Conservation (phyloP, 2,113 vertebrate genomes). For the Gasterosteus aculeatus region DNA sequence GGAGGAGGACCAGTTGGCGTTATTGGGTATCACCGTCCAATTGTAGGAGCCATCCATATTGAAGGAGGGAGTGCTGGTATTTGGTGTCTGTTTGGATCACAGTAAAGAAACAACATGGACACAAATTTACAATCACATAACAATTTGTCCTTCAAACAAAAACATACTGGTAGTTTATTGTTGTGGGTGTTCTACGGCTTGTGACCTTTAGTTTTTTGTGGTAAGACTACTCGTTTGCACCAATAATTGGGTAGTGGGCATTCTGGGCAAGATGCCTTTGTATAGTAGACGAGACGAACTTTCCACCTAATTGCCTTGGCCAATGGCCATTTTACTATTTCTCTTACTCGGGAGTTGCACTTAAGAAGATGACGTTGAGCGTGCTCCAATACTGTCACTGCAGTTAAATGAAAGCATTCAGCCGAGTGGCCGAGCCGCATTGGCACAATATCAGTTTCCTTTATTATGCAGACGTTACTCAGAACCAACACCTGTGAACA, state of each 20-base stretch:
- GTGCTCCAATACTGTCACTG: slow-evolving; percentile 9
- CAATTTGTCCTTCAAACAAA: neutral
- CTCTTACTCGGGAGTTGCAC: slow-evolving; percentile 31
- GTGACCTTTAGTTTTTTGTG: neutral
- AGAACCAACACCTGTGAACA: neutral
- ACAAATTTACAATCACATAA: neutral
- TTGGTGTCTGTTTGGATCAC: slow-evolving; percentile 4
- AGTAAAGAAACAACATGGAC: slow-evolving; percentile 29
- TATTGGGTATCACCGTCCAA: neutral
- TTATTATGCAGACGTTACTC: neutral
- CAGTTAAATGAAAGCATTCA: neutral
- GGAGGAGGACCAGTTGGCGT: slow-evolving; percentile 32
- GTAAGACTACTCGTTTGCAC: neutral
- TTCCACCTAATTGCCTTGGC: slow-evolving; percentile 48
- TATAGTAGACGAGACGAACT: slow-evolving; percentile 34
- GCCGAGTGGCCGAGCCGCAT: slow-evolving; percentile 1
- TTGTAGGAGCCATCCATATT: slow-evolving; percentile 63
- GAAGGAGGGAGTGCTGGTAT: neutral
- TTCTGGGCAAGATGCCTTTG: slow-evolving; percentile 34
- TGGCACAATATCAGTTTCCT: neutral
- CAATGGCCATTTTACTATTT: slow-evolving; percentile 36
- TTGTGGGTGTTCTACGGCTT: neutral
- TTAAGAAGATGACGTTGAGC: slow-evolving; percentile 11
- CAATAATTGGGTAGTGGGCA: neutral
- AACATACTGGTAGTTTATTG: neutral